These are phyloP conservation scores for Antheraea mylitta DNA, from an alignment of 1,140 invertebrate species.

Conservation along the genomic window DNA sequence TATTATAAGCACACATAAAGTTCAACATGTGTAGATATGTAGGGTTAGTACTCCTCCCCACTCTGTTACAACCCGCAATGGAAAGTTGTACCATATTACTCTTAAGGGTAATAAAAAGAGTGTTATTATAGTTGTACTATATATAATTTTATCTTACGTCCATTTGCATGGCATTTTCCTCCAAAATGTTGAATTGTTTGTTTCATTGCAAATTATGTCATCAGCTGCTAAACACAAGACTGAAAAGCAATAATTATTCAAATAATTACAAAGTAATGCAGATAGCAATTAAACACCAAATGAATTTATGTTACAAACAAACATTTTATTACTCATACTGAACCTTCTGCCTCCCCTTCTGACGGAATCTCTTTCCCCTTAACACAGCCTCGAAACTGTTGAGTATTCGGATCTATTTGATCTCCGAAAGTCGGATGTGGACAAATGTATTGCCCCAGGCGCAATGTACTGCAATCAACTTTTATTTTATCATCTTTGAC, in stretches of 20 bases:
- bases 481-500: slow-evolving; percentile 48
- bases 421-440: slow-evolving; percentile 85
- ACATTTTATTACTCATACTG: background rate
- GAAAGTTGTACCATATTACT: too few relatives aligned
- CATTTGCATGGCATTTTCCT: slow-evolving; percentile 93
- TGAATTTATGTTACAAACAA: background rate
- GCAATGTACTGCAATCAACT: slow-evolving; percentile 84
- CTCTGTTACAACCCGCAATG: too few relatives aligned
- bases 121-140: too few relatives aligned
- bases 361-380: slow-evolving; percentile 71
- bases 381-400: slow-evolving; percentile 91
- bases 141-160: slow-evolving; percentile 92
- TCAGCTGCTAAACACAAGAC: slow-evolving; percentile 91
- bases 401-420: slow-evolving; percentile 93
- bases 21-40: too few relatives aligned
- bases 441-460: slow-evolving; percentile 93
- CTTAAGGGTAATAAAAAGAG: too few relatives aligned
- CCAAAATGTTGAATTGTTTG: slow-evolving; percentile 89
- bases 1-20: too few relatives aligned
- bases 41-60: too few relatives aligned
- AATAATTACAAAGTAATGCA: background rate
- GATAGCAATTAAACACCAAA: too few relatives aligned
- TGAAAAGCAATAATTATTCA: slow-evolving; percentile 61
- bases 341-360: slow-evolving; percentile 89
- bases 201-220: slow-evolving; percentile 90